phyloP scores from a whole-genome alignment of 2,797 vertebrate species.

The Enteromius afrohamiltoni region DNA sequence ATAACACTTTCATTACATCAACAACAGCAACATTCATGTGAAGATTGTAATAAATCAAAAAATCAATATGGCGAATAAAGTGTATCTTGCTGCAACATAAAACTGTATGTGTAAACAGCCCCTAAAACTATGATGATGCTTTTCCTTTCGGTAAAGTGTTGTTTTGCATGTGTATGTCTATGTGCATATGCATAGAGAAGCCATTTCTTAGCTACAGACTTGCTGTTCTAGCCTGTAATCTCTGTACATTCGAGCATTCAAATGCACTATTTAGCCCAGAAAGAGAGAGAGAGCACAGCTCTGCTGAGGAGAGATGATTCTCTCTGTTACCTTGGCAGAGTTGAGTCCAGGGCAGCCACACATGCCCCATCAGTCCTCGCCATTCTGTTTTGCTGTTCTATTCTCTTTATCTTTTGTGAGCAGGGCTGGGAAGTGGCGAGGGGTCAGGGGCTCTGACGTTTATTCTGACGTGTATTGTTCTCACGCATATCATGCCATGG shows the following conservation, averaged over 20 bases:
- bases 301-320: constrained; percentile 9
- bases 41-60: neutral
- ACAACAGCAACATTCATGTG: neutral
- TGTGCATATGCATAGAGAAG: neutral
- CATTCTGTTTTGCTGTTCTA: constrained; percentile 45
- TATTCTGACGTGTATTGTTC: constrained; percentile 37
- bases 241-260: constrained; percentile 15
- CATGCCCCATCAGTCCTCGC: neutral
- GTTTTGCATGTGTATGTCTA: neutral
- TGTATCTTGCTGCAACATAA: neutral
- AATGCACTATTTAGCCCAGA: constrained; percentile 22
- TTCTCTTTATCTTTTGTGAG: constrained; percentile 53
- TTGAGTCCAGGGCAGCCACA: constrained; percentile 32
- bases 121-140: neutral
- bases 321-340: constrained; percentile 32
- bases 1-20: neutral
- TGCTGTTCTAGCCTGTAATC: constrained; percentile 9
- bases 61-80: neutral
- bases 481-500: constrained; percentile 22
- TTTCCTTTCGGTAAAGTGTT: constrained; percentile 10
- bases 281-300: neutral
- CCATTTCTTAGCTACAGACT: constrained; percentile 2
- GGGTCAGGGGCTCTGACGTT: constrained; percentile 46
- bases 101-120: neutral
- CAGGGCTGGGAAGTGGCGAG: constrained; percentile 45